Evolutionary conservation across 1,140 invertebrate species (phyloP), one percentile per base, ranked within the genome.

Genomic region (Branchinecta lindahli): DNA sequence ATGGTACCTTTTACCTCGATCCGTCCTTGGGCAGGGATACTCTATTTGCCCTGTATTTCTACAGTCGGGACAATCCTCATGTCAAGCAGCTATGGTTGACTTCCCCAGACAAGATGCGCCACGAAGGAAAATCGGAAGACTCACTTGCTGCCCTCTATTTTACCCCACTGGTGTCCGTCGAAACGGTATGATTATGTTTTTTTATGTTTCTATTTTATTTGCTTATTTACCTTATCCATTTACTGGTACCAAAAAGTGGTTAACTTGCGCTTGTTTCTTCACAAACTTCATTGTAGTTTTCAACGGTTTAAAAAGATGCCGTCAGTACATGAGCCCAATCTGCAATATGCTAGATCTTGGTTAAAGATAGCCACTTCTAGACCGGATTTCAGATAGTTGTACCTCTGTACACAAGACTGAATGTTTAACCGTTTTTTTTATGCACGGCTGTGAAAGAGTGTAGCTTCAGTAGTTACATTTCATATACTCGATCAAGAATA

Each of bases 1-100:
- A 72, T 44, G 75, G 75, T 45, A 70, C 73, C 18, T 75, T 75
- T 70, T 68, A 69, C 46, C 71, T 75, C 15, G 75, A 75, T 61
- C 73, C 74, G 10, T 75, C 74, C 20, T 69, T 75, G 7, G 74
- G 75, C 5, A 68, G 73, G 8, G 71, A 73, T 45, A 74, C 74
- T 10, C 71, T 74, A 8, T 72, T 75, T 46, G 74, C 74, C 33
- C 72, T 75, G 33, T 75, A 75, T 66, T 75, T 75, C 68, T 75
- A 75, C 70, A 73, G 73, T 69, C 70, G 74, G 33, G 74, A 75
- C 70, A 72, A 76, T 47, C 70, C 73, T 5, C 75, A 75, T 61
- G 73, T 75, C 18, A 74, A 74, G 15, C 72, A 75, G 67, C 44
- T 72, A 45, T 47, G 66, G 68, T 33, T 72, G 21, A 69, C 68